Percentiles rank a stretch among this genome's conserved stretches.
These are phyloP conservation scores for Parus major DNA, from an alignment of 2,113 vertebrate genomes.

Conservation along the genomic window DNA sequence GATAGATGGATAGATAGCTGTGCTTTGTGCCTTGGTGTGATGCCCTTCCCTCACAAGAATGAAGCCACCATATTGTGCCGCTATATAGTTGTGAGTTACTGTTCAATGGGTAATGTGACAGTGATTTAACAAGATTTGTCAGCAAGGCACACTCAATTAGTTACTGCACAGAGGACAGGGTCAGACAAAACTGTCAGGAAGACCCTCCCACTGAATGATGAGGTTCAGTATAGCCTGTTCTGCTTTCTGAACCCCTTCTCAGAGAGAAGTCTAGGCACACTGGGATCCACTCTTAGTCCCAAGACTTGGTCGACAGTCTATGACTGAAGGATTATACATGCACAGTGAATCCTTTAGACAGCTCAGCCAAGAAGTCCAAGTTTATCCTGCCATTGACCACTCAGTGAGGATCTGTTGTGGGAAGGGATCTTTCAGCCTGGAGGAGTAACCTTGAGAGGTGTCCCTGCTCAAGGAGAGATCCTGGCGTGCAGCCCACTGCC, in stretches of 20 bases:
- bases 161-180: not conserved
- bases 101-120: not conserved
- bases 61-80: not conserved
- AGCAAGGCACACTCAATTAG: not conserved
- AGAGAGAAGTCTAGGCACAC: not conserved
- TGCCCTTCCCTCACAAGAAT: not conserved
- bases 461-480: not conserved
- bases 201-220: not conserved
- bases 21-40: not conserved
- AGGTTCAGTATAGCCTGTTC: not conserved
- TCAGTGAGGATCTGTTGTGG: not conserved
- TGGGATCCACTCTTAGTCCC: not conserved
- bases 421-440: not conserved
- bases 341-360: not conserved
- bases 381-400: not conserved
- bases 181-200: not conserved
- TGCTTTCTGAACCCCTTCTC: not conserved
- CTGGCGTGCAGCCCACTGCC: not conserved
- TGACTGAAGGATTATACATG: not conserved
- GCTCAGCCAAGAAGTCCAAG: not conserved
- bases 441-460: not conserved
- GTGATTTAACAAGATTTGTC: not conserved
- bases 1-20: not conserved
- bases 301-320: not conserved
- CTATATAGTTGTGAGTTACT: not conserved